Percentiles rank a stretch among this genome's conserved stretches.
These are phyloP conservation scores for Actinopyga echinites DNA, from an alignment of 53 echinoderm and acorn worm genomes.

Conservation along the genomic window DNA sequence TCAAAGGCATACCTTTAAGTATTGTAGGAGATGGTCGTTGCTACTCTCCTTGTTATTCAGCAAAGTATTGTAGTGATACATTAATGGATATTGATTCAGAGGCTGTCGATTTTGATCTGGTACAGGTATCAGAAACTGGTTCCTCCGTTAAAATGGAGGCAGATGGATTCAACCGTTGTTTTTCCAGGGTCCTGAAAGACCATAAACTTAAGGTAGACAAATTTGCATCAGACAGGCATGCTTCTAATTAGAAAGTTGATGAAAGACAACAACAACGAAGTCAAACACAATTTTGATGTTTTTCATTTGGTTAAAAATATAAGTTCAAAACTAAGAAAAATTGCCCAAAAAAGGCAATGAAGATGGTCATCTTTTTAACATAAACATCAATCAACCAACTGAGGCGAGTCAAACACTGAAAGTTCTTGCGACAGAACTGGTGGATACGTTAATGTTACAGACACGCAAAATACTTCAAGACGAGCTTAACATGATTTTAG, in stretches of 20 bases:
- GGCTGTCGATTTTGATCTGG: not conserved
- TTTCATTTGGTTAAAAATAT: not conserved
- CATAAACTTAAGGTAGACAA: not conserved
- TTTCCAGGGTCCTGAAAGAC: slow-evolving; percentile 8
- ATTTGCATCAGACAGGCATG: not conserved
- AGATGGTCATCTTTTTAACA: not conserved
- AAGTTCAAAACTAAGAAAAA: not conserved
- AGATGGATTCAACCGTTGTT: not conserved
- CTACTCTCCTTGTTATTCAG: too few species aligned
- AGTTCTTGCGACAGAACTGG: too few species aligned
- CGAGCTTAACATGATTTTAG: too few species aligned
- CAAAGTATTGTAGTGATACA: too few species aligned
- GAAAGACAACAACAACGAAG: not conserved
- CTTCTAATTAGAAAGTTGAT: not conserved
- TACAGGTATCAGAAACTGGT: not conserved
- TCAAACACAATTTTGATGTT: not conserved
- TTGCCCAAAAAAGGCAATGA: not conserved
- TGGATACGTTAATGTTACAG: too few species aligned
- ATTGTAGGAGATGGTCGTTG: not conserved
- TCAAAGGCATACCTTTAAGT: not conserved
- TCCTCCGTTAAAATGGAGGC: not conserved
- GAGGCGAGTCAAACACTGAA: not conserved
- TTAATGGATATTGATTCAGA: not conserved
- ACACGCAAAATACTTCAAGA: too few species aligned
- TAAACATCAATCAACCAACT: not conserved